A percentile compares a stretch with the other conserved stretches of the same genome.
Conservation (phyloP, 1,140 invertebrate genomes). For the Nephila pilipes region DNA sequence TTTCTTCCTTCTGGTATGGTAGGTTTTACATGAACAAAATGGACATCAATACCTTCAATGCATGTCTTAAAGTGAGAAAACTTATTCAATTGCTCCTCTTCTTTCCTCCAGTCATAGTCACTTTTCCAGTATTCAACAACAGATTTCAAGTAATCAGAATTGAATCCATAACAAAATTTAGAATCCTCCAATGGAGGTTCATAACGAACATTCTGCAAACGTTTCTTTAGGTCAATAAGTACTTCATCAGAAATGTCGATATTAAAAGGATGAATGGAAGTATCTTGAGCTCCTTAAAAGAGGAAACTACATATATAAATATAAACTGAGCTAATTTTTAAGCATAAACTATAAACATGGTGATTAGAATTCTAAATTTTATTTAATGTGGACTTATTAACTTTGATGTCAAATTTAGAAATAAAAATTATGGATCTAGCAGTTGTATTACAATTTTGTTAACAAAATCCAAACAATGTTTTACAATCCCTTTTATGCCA, state of each 20-base stretch:
- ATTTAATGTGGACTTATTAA: no score
- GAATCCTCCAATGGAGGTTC: slow-evolving; percentile 85
- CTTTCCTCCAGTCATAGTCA: slow-evolving; percentile 88
- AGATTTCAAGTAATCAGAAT: slow-evolving; percentile 86
- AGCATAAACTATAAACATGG: no score
- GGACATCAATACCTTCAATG: slow-evolving; percentile 88
- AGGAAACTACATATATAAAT: no score
- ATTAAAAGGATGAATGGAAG: slow-evolving; percentile 68
- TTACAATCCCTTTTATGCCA: no score
- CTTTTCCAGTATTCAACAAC: slow-evolving; percentile 88
- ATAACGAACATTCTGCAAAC: slow-evolving; percentile 61
- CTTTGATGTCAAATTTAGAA: no score
- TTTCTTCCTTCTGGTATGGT: neutral
- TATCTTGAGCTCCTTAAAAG: neutral
- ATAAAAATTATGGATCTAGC: no score
- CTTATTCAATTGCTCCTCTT: slow-evolving; percentile 85
- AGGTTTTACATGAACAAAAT: slow-evolving; percentile 83
- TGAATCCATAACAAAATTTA: slow-evolving; percentile 90
- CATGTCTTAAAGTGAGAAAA: slow-evolving; percentile 80
- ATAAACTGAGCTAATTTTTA: no score
- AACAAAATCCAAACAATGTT: no score
- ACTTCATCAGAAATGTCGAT: slow-evolving; percentile 68
- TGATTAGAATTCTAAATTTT: no score
- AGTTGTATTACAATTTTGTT: no score
- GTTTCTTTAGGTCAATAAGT: slow-evolving; percentile 70